These are phyloP conservation scores for Geotrupes spiniger DNA, from an alignment of 2,888 invertebrate genomes.

Conservation along the genomic window DNA sequence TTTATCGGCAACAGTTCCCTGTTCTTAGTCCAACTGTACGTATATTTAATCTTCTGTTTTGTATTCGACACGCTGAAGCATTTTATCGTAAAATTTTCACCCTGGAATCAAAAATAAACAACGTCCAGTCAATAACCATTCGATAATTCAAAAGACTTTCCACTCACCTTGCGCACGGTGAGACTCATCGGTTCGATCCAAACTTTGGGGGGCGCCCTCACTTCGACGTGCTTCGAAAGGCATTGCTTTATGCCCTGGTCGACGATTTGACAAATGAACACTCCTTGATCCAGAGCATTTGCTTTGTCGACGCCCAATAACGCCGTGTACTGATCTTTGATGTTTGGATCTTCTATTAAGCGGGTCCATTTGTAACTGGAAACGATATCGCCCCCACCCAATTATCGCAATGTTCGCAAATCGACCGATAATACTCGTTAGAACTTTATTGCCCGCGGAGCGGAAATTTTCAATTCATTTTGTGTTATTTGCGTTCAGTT, in stretches of 20 bases:
- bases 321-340: constrained; percentile 63
- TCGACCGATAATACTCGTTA: no score
- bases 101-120: constrained; percentile 51
- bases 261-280: constrained; percentile 73
- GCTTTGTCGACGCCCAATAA: constrained; percentile 71
- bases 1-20: constrained; percentile 69
- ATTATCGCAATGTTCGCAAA: no score
- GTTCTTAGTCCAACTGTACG: constrained; percentile 83
- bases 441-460: no score
- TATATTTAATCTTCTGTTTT: constrained; percentile 63
- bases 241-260: constrained; percentile 68
- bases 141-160: not conserved
- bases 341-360: constrained; percentile 49
- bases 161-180: constrained; percentile 65
- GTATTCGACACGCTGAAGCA: constrained; percentile 72
- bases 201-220: constrained; percentile 63
- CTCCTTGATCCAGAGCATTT: constrained; percentile 67
- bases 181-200: constrained; percentile 67
- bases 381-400: constrained; percentile 24
- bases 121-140: constrained; percentile 3
- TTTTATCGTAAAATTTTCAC: constrained; percentile 66
- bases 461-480: no score
- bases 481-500: no score
- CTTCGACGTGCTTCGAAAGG: constrained; percentile 60
- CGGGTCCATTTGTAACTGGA: constrained; percentile 68